Base-by-base conservation (phyloP, 2,113 vertebrate genomes). In the Pedetes capensis region DNA sequence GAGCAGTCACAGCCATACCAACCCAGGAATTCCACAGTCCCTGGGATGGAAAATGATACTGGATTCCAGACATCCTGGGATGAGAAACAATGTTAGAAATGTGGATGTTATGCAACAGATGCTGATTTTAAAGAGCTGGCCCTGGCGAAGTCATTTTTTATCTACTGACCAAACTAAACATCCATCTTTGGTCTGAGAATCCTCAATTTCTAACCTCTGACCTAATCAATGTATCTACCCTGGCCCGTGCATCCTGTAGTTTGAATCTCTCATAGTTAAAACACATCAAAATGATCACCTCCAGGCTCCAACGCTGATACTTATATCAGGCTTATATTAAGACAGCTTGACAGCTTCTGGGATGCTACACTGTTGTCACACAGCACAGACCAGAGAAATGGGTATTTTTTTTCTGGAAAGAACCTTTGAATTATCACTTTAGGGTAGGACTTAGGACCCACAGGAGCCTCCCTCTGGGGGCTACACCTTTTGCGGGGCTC, bases 1-100 rank as follows among this genome's bases (percentile, higher is more conserved):
- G 8, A 71, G 55, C 25, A n/a, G 51, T 22, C 1, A 1, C 0
- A 6, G 49, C 5, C 49, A n/a, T 1, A 5, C 11, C 32, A 44
- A 29, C 14, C 17, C 5, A 5, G 22, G 32, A 57, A n/a, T 29
- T 82, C 64, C 22, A 29, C 23, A 11, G 5, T 6, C 72, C n/a
- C 42, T 55, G 20, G 5, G 14, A 23, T 6, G 13, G 29, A 61
- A 59, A 39, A 32, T 0, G 5, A 55, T 1, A 13, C 8, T 69
- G 6, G 32, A 29, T 12, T 66, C 85, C 14, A 17, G 25, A 5
- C 8, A 5, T 88, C 44, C 44, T 63, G 34, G 7, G 32, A 5
- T 6, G 18, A 10, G 55, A 57, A 51, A 42, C 2, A 4, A 37
- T 5, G 11, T 64, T 5, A 10, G 23, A 79, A 37, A 64, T 12